Evolutionary conservation across 92 coral and sea anemone species (phyloP), one percentile per base, ranked within the genome.

Genomic region (Palythoa heliodiscus): DNA sequence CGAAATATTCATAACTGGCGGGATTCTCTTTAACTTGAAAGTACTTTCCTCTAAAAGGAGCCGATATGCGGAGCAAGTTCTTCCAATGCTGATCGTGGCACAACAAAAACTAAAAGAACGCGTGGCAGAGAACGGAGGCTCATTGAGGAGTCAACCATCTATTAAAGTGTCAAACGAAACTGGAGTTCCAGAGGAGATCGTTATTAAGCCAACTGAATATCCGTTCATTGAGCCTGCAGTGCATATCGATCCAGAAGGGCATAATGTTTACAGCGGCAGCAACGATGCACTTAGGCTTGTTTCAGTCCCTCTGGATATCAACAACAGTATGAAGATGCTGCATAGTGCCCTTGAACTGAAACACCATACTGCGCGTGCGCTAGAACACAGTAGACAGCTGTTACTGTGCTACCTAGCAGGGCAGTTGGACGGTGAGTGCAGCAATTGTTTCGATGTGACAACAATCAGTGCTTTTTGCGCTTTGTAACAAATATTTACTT

Each of bases 231-330:
- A 96, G 87, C 98, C 99, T 63, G 98, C 93, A 20, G 98, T 96
- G 52, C 99, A 96, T 85, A 90, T 96, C 71, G 99, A 96, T 90
- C 99, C 99, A 40, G 76, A 92, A 69, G 99, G 98, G 40, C 99
- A 96, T 84, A 87, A 96, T 66, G 98, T 96, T 87, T 96, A 96
- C 93, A 92, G 93, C 84, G 95, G 95, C 23, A 92, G 95, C 70
- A 89, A 82, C 37, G 96, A 91, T 17, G 96, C 99, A 15, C 90
- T 94, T 1, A 88, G 95, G 54, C 91, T 96, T 53, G 90, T 96
- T 78, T 92, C 95, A 47, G 99, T 96, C 78, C 98, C 99, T 72
- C 77, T 93, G 48, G 96, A 94, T 78, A 91, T 89, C 67, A 91
- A 86, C 83, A 89, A 89, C 48, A 94, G 98, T 77, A 82, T 96